Base-by-base conservation (phyloP, 2,888 invertebrate species). In the Phanerotoma sp. region DNA sequence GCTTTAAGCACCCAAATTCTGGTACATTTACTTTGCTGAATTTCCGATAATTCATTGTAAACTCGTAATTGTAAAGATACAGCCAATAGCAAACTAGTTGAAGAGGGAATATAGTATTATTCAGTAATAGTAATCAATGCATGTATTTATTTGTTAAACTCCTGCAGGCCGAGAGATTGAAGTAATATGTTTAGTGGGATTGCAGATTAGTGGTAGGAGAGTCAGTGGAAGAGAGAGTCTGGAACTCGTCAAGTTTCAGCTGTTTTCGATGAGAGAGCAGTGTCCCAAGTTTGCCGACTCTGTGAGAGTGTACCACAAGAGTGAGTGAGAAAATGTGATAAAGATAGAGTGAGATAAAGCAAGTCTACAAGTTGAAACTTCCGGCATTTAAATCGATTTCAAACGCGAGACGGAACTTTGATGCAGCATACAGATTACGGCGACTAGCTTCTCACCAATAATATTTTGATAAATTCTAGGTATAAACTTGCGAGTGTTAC, bases 301-400 rank as follows among this genome's bases (percentile, higher is more conserved):
- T n/a, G 13, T 21, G 38, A 48, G 48, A 48, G 4, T 18, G 49
- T 35, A 35, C 13, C 16, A 35, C 9, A 21, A 41, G 32, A 47
- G 28, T 5, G 32, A n/a, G n/a, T n/a, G n/a, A n/a, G n/a, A n/a
- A n/a, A n/a, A n/a, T n/a, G n/a, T n/a, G 30, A 40, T 16, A 48
- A 11, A 48, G 37, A 37, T 37, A 49, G 25, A 49, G 20, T 16
- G 25, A 11, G 16, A 46, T 16, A 32, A 18, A 38, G 30, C 18
- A 32, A 35, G 28, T 10, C 45, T 11, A 20, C n/a, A 11, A 13
- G 37, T 28, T 33, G 18, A 18, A 53, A 53, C 40, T 53, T 53
- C 41, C 47, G 53, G 47, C 42, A 53, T 53, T 53, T 48, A 42
- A 35, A 53, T 53, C 47, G 53, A 53, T 53, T 38, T 35, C n/a